Percentiles rank a stretch among this genome's conserved stretches.
These are phyloP conservation scores for Diphyllodes magnificus DNA, from an alignment of 2,113 vertebrate species.

Conservation along the genomic window DNA sequence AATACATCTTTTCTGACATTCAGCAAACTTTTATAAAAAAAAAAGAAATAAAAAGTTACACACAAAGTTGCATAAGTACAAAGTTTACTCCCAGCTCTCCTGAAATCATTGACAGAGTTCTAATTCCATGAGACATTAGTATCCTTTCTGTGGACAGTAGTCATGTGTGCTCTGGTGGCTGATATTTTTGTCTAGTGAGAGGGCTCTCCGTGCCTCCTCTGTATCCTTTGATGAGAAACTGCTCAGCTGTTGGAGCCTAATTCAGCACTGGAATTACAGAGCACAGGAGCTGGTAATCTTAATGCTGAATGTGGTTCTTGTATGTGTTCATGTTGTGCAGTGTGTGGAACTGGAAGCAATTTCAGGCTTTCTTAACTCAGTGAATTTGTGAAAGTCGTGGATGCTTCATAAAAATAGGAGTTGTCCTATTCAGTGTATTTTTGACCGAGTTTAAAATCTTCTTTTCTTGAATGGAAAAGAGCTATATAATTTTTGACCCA, in stretches of 20 bases:
- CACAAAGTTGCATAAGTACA: background rate
- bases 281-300: conserved; percentile 29
- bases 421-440: conserved; percentile 12
- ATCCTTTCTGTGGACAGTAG: conserved; percentile 42
- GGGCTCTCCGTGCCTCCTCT: conserved; percentile 56
- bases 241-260: conserved; percentile 19
- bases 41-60: background rate
- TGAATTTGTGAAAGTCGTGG: conserved; percentile 37
- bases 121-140: background rate
- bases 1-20: conserved; percentile 49
- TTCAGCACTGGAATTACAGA: conserved; percentile 48
- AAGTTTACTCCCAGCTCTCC: conserved; percentile 10
- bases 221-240: conserved; percentile 3
- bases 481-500: background rate
- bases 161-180: conserved; percentile 32
- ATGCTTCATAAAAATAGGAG: conserved; percentile 58
- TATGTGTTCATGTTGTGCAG: conserved; percentile 50
- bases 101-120: background rate
- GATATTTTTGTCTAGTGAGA: conserved; percentile 39
- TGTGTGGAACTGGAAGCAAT: conserved; percentile 56
- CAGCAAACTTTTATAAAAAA: conserved; percentile 17
- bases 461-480: conserved; percentile 11
- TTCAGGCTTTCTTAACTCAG: conserved; percentile 43
- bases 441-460: conserved; percentile 2
- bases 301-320: conserved; percentile 45